These are phyloP conservation scores for Calliopsis andreniformis DNA, from an alignment of 1,140 invertebrate genomes.

Conservation along the genomic window DNA sequence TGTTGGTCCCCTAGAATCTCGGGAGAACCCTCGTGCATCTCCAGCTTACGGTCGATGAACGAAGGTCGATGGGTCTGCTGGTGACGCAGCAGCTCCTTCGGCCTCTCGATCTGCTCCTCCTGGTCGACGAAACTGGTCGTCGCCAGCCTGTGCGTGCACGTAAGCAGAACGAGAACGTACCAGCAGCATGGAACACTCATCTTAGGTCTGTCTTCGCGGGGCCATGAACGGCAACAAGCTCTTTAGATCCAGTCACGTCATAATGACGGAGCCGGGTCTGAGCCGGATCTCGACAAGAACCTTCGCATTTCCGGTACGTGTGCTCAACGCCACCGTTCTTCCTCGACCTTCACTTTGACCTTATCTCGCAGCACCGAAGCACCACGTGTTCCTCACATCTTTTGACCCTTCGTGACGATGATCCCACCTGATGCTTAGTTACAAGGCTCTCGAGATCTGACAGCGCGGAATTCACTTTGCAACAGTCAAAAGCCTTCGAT, in stretches of 20 bases:
- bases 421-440: not conserved
- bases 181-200: conserved; percentile 53
- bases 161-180: conserved; percentile 52
- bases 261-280: not conserved
- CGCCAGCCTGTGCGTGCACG: conserved; percentile 44
- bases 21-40: not conserved
- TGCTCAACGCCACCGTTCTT: not conserved
- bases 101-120: conserved; percentile 63
- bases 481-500: not conserved
- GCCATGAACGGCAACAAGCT: conserved; percentile 34
- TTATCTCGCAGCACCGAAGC: not conserved
- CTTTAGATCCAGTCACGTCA: conserved; percentile 27
- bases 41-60: conserved; percentile 74
- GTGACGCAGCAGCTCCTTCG: conserved; percentile 70
- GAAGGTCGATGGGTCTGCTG: conserved; percentile 73
- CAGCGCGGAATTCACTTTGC: not conserved
- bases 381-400: not conserved
- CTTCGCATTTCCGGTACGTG: conserved; percentile 24
- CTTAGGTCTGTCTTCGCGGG: conserved; percentile 42
- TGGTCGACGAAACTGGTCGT: conserved; percentile 8
- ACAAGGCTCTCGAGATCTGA: not conserved
- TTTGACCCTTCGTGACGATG: conserved; percentile 7
- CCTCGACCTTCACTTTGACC: not conserved
- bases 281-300: not conserved
- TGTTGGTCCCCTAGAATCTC: not conserved